phyloP scores from a whole-genome alignment of 2,797 vertebrate species.

The Paramormyrops hopkinsi region DNA sequence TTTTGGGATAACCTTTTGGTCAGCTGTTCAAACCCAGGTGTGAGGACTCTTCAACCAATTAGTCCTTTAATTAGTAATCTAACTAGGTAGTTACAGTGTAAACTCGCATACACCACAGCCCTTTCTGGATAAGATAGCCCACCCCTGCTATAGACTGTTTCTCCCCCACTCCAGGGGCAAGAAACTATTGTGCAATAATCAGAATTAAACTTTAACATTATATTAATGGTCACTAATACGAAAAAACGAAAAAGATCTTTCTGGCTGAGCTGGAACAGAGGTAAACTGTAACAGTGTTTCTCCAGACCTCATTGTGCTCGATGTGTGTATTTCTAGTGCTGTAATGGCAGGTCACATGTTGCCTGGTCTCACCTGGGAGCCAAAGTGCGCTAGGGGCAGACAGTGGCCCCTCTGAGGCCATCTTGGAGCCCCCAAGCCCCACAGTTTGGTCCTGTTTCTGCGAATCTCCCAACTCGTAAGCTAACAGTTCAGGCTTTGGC shows the following conservation, averaged over 20 bases:
- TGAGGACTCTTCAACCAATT: neutral
- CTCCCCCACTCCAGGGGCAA: neutral
- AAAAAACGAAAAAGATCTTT: neutral
- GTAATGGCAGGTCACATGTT: neutral
- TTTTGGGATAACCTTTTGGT: neutral
- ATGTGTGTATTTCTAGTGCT: neutral
- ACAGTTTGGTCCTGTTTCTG: slow-evolving; percentile 40
- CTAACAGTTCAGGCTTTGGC: slow-evolving; percentile 15
- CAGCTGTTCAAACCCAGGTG: neutral
- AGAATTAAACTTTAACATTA: neutral
- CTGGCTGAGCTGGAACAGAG: neutral
- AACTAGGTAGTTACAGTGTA: neutral
- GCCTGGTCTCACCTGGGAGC: slow-evolving; percentile 43
- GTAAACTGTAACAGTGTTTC: neutral
- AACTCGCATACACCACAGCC: neutral
- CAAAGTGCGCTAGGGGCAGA: slow-evolving; percentile 30
- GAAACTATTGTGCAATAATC: neutral
- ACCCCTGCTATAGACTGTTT: neutral
- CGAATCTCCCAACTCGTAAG: slow-evolving; percentile 26
- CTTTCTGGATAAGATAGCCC: neutral
- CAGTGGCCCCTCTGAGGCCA: slow-evolving; percentile 25
- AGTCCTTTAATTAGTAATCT: neutral
- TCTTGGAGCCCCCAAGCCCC: slow-evolving; percentile 32
- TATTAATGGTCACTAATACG: neutral
- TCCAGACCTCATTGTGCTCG: neutral